Evolutionary conservation across 2,797 vertebrate species (phyloP), one percentile per base, ranked within the genome.

Genomic region (Tolypeutes matacus): DNA sequence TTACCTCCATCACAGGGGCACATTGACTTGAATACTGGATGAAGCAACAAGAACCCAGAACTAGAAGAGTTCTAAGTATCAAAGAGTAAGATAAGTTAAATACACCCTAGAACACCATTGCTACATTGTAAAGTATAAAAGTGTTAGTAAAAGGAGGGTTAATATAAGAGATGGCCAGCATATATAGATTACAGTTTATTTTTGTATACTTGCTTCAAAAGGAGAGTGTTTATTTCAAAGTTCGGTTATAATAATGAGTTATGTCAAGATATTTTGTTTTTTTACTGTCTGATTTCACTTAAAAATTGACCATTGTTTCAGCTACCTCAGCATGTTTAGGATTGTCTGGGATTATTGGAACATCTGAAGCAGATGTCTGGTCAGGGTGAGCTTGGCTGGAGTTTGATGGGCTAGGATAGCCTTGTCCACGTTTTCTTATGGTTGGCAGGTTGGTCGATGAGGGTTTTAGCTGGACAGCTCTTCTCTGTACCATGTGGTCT

Each of bases 141-240:
- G 86, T n/a, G 64, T 75, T 69, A 78, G 20, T 69, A 62, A 78
- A 77, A 69, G 49, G 20, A 70, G 0, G 67, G 46, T 23, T 56
- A 39, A 8, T 39, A 1, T 77, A 72, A 81, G 39, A 93, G 7
- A 3, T 58, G 7, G 10, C 18, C 14, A 51, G 39, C 7, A 25
- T 36, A 34, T 39, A 72, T 10, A 46, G 14, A 81, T 82, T 86
- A 80, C 53, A 76, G 18, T 69, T 84, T 81, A 31, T 69, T 80
- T 95, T 87, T 76, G 27, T 87, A 42, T 84, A 73, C 13, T 92
- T 92, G 4, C 18, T 86, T 42, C 53, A 92, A 91, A 91, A 42
- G 31, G 51, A 91, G 39, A 27, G 7, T 49, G 53, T 92, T 42
- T 53, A 49, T 92, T 95, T 92, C 34, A 77, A 80, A 78, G 34